Conservation (phyloP, 1,140 invertebrate species). For the Monomorium pharaonis region DNA sequence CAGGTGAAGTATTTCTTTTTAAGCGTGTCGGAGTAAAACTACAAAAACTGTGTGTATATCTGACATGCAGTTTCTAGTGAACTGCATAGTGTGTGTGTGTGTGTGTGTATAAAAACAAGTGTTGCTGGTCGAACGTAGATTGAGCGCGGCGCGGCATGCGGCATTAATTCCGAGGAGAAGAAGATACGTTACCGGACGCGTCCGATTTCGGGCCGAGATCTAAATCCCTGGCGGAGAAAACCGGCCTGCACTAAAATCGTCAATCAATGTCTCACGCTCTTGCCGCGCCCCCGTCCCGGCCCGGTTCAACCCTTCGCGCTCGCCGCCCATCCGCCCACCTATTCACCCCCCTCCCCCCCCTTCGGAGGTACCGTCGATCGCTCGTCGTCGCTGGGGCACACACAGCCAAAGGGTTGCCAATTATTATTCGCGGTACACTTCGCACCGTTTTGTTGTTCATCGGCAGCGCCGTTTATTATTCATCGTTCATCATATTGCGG, state of each 20-base stretch:
- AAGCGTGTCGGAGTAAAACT: slow-evolving; percentile 2
- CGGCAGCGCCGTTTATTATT: slow-evolving; percentile 79
- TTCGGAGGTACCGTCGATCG: slow-evolving; percentile 39
- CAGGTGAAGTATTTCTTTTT: slow-evolving; percentile 20
- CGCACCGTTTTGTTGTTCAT: slow-evolving; percentile 79
- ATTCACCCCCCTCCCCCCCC: background rate
- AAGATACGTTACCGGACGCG: slow-evolving; percentile 41
- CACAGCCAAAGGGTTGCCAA: slow-evolving; percentile 67
- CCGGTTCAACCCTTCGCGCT: background rate
- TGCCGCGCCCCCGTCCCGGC: background rate
- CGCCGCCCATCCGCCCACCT: background rate
- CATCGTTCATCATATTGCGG: slow-evolving; percentile 79
- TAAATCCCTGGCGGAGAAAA: slow-evolving; percentile 36
- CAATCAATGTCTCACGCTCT: slow-evolving; percentile 29
- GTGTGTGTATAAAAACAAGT: background rate
- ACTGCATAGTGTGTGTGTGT: background rate
- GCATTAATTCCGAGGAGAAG: slow-evolving; percentile 36
- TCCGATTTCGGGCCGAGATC: slow-evolving; percentile 26
- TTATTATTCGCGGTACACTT: slow-evolving; percentile 78
- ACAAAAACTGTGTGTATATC: slow-evolving; percentile 10
- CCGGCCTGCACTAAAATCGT: slow-evolving; percentile 41
- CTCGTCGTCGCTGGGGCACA: slow-evolving; percentile 54
- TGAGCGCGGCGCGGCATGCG: background rate
- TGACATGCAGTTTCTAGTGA: background rate
- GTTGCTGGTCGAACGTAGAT: background rate